Evolutionary conservation across 92 coral and sea anemone species (phyloP).

Genomic region (Ricordea florida): DNA sequence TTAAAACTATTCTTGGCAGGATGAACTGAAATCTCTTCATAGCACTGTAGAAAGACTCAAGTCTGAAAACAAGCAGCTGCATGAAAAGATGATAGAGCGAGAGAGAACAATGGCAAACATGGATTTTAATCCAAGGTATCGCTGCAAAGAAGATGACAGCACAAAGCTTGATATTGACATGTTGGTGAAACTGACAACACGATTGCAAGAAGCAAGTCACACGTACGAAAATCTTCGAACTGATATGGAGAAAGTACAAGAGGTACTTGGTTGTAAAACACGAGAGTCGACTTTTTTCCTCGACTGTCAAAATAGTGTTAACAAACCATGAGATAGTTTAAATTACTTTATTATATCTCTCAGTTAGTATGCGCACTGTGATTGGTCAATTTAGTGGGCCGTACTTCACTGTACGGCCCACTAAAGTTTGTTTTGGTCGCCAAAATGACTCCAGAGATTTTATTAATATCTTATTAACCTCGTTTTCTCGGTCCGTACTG

Average conservation of each 20-base stretch:
- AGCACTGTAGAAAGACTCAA: slow-evolving; percentile 81
- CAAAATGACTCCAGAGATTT: no score
- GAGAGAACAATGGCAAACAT: slow-evolving; percentile 83
- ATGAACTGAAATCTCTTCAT: slow-evolving; percentile 69
- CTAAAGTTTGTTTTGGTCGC: no score
- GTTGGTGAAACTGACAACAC: slow-evolving; percentile 83
- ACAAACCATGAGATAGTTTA: no score
- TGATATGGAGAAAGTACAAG: slow-evolving; percentile 84
- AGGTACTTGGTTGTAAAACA: slow-evolving; percentile 57
- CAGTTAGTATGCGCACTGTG: no score
- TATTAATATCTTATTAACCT: no score
- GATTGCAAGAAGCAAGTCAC: slow-evolving; percentile 93
- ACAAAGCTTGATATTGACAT: slow-evolving; percentile 75
- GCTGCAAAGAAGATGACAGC: slow-evolving; percentile 50
- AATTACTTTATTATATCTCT: no score
- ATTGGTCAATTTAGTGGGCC: no score
- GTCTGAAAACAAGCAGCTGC: slow-evolving; percentile 82
- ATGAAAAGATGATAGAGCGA: slow-evolving; percentile 77
- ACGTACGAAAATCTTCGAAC: slow-evolving; percentile 83
- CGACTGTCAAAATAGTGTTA: background rate
- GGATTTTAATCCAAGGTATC: slow-evolving; percentile 61
- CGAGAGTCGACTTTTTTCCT: background rate
- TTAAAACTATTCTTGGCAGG: no score
- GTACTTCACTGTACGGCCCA: no score
- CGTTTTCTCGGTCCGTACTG: no score